These are phyloP conservation scores for Chrysaora quinquecirrha DNA, from an alignment of 30 jellyfish, hydroid and myxozoan species.

Conservation along the genomic window DNA sequence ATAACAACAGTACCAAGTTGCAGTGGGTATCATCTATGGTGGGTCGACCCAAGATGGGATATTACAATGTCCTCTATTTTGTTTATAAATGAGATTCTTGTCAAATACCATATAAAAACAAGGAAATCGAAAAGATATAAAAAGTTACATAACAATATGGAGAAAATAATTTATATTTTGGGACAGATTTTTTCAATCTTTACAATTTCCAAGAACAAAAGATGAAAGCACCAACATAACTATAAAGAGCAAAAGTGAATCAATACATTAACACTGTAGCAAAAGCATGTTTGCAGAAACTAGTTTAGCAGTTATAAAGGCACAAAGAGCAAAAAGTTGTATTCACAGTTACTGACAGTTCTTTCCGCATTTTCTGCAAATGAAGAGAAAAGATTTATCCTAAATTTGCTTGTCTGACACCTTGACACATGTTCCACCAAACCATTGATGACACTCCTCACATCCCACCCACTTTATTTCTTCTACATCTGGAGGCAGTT, in stretches of 20 bases:
- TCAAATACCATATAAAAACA: neutral
- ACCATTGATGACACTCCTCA: neutral
- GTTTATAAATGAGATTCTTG: neutral
- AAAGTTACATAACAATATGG: no score
- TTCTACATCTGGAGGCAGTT: neutral
- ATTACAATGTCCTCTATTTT: no score
- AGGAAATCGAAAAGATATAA: neutral
- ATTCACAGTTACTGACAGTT: neutral
- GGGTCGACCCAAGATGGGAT: no score
- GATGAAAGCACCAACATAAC: neutral
- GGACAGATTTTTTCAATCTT: neutral
- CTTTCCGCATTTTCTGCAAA: neutral
- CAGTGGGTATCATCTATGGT: no score
- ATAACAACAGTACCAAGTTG: neutral
- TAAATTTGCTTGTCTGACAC: neutral
- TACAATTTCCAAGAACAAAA: neutral
- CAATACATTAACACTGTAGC: neutral
- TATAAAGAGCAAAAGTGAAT: neutral
- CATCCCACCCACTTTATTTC: neutral
- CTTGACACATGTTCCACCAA: neutral
- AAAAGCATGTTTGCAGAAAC: no score
- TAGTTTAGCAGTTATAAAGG: neutral
- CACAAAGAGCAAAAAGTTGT: neutral
- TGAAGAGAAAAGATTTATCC: neutral
- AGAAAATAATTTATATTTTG: no score